These are phyloP conservation scores for Perizoma flavofasciatum DNA, from an alignment of 2,888 invertebrate species.

Conservation along the genomic window DNA sequence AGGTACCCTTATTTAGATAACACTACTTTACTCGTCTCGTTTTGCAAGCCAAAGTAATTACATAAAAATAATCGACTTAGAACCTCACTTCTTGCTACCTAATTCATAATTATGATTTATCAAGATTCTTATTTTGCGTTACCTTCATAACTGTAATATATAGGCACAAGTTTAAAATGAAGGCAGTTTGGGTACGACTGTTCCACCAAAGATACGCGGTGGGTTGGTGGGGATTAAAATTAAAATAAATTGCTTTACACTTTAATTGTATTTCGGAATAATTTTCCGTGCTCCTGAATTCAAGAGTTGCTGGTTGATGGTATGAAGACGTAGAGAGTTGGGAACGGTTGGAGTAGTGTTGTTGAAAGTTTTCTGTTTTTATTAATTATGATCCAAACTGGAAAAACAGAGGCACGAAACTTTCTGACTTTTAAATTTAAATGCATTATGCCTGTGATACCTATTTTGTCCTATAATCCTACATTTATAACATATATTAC, in stretches of 20 bases:
- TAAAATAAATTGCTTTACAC: slow-evolving; percentile 80
- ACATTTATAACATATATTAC: too few relatives aligned
- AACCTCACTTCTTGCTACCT: too few relatives aligned
- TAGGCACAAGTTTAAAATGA: slow-evolving; percentile 64
- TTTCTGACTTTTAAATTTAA: too few relatives aligned
- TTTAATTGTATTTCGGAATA: slow-evolving; percentile 82
- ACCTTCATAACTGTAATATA: slow-evolving; percentile 46
- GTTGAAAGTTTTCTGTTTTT: slow-evolving; percentile 5
- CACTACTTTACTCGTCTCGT: too few relatives aligned
- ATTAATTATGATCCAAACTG: too few relatives aligned
- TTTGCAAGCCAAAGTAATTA: too few relatives aligned
- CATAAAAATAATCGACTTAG: too few relatives aligned
- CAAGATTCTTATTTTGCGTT: slow-evolving; percentile 16
- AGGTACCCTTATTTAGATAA: too few relatives aligned
- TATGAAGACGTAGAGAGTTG: slow-evolving; percentile 59
- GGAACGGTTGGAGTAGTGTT: slow-evolving; percentile 49
- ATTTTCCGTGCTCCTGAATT: slow-evolving; percentile 82
- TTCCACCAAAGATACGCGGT: slow-evolving; percentile 48
- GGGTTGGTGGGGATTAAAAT: slow-evolving; percentile 72
- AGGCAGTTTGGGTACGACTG: slow-evolving; percentile 60
- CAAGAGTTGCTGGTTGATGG: slow-evolving; percentile 69
- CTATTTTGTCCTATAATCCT: too few relatives aligned
- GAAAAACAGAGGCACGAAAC: too few relatives aligned
- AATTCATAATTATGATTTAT: slow-evolving; percentile 23
- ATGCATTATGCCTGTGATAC: too few relatives aligned